Conservation (phyloP, 2,113 vertebrate genomes). For the Cyprinus carpio region DNA sequence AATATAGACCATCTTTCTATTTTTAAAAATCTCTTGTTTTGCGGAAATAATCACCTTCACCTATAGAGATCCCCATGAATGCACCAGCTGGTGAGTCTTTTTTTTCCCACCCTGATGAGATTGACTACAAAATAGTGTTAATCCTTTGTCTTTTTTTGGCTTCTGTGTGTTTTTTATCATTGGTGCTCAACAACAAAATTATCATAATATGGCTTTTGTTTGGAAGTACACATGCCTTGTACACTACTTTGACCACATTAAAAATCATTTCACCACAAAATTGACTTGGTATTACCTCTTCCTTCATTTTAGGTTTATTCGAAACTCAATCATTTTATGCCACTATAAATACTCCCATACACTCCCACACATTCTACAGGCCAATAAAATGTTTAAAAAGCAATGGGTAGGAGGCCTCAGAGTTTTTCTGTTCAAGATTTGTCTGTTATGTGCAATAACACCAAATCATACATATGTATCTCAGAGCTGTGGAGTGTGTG, state of each 20-base stretch:
- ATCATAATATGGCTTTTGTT: not conserved
- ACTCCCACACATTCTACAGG: conserved; percentile 1
- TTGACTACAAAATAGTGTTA: conserved; percentile 18
- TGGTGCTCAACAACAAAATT: not conserved
- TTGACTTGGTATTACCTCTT: not conserved
- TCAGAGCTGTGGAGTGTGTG: conserved; percentile 27
- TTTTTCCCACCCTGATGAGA: not conserved
- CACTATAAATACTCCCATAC: conserved; percentile 19
- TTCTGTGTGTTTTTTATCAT: not conserved
- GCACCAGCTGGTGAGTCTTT: conserved; percentile 26
- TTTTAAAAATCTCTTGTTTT: conserved; percentile 8
- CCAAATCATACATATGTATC: conserved; percentile 34
- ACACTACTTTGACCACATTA: conserved; percentile 51
- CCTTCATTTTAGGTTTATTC: not conserved
- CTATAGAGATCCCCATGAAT: conserved; percentile 30
- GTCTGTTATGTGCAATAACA: conserved; percentile 4
- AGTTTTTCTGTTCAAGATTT: not conserved
- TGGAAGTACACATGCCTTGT: not conserved
- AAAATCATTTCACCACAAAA: conserved; percentile 4
- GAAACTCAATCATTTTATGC: not conserved
- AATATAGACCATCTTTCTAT: not conserved
- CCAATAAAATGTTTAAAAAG: not conserved
- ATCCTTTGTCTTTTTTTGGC: not conserved
- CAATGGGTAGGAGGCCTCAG: not conserved
- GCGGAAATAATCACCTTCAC: conserved; percentile 18